Conservation (phyloP, 1,140 invertebrate genomes). For the Kradibia gibbosae region DNA sequence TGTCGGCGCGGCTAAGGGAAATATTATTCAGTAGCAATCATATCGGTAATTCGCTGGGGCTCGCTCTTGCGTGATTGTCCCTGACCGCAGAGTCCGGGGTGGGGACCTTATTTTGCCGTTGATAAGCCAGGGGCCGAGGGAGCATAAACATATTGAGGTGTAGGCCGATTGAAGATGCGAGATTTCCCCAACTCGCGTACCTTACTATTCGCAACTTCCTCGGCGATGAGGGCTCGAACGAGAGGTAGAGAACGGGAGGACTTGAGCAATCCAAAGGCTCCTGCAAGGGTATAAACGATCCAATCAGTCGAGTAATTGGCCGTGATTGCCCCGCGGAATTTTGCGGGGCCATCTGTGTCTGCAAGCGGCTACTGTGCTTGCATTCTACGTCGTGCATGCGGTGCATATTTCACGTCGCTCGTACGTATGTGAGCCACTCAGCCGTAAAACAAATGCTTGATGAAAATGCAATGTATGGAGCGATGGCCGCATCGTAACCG, state of each 20-base stretch:
- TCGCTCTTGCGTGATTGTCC: slow-evolving; percentile 67
- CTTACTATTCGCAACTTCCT: too few species aligned
- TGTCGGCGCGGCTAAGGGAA: slow-evolving; percentile 64
- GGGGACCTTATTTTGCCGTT: slow-evolving; percentile 69
- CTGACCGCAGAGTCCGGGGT: slow-evolving; percentile 66
- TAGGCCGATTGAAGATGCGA: slow-evolving; percentile 34
- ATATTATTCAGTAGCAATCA: slow-evolving; percentile 73
- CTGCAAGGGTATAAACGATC: slow-evolving; percentile 67
- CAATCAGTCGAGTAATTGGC: slow-evolving; percentile 73
- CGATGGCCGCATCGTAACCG: background rate
- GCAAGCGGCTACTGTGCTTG: slow-evolving; percentile 15
- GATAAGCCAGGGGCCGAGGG: slow-evolving; percentile 53
- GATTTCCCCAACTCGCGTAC: slow-evolving; percentile 8
- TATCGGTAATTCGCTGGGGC: slow-evolving; percentile 69
- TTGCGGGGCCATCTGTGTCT: slow-evolving; percentile 45
- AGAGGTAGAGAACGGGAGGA: background rate
- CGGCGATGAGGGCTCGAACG: background rate
- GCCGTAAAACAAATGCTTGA: slow-evolving; percentile 29
- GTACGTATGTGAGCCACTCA: background rate
- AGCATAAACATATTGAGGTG: slow-evolving; percentile 14
- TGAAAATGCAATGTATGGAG: slow-evolving; percentile 5
- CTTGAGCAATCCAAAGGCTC: background rate
- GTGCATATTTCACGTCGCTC: slow-evolving; percentile 1
- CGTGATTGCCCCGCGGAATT: slow-evolving; percentile 65
- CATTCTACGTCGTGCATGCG: slow-evolving; percentile 34